These are phyloP conservation scores for Ennomos erosarius DNA, from an alignment of 2,888 invertebrate genomes.

Conservation along the genomic window DNA sequence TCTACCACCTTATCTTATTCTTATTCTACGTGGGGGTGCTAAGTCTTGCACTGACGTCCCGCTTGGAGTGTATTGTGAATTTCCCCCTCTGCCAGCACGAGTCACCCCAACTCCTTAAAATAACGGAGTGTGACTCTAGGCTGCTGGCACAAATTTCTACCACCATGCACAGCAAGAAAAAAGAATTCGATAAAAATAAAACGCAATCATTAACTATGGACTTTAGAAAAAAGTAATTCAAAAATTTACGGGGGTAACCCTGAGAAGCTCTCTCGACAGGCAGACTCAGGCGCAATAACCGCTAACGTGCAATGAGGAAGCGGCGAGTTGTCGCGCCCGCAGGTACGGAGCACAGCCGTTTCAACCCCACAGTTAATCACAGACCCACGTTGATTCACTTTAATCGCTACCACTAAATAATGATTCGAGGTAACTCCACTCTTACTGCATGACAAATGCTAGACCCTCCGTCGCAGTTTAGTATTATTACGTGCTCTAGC, in stretches of 20 bases:
- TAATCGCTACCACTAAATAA: constrained; percentile 57
- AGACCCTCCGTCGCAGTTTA: constrained; percentile 30
- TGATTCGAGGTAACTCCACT: constrained; percentile 53
- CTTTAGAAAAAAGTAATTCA: neutral
- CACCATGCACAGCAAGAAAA: too few species aligned
- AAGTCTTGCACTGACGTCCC: too few species aligned
- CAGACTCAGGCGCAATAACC: constrained; percentile 52
- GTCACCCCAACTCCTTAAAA: too few species aligned
- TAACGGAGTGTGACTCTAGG: too few species aligned
- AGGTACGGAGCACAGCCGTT: constrained; percentile 44
- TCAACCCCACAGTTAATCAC: constrained; percentile 54
- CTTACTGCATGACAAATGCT: constrained; percentile 51
- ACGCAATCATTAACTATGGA: too few species aligned
- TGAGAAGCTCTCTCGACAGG: constrained; percentile 20
- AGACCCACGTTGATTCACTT: constrained; percentile 56
- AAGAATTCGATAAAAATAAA: too few species aligned
- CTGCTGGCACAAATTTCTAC: too few species aligned
- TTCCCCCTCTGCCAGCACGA: too few species aligned
- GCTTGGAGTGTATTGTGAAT: too few species aligned
- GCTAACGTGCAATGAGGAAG: constrained; percentile 70
- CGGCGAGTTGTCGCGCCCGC: constrained; percentile 67
- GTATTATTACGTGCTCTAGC: constrained; percentile 11
- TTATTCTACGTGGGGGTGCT: too few species aligned
- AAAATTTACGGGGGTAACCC: constrained; percentile 21
- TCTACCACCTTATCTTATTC: too few species aligned